Base-by-base conservation (phyloP, 2,797 vertebrate species). In the Distichodus sexfasciatus region DNA sequence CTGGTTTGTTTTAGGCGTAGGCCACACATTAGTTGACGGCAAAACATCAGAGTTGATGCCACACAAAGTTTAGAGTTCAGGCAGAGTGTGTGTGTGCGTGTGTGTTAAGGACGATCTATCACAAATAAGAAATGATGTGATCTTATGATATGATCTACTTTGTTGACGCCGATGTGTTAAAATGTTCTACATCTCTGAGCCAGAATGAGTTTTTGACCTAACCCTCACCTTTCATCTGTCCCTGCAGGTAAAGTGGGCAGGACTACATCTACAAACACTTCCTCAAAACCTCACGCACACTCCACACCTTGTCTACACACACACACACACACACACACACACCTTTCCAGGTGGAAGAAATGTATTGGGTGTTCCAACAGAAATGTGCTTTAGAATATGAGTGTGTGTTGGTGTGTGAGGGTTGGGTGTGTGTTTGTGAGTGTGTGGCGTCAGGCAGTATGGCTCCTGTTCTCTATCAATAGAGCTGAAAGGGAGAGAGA, bases 401-500 rank as follows among this genome's bases (percentile, higher is more conserved):
- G 70, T 61, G 57, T 57, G 62, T 41, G 43, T 6, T 15, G 48
- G 53, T 65, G 65, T 64, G 67, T 21, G 40, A 21, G 26, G 14
- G 26, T 24, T 48, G 8, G 4, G 11, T 14, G 21, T 48, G 10
- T 48, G 23, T 48, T 19, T 31, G 26, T 53, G 24, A 14, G 24
- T 47, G 21, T 57, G 17, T 23, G 35, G 68, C 53, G 64, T 60
- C 50, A 19, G 21, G 10, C 11, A 50, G 14, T 63, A 28, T 26
- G 41, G 5, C n/a, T 3, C 6, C 2, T 75, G 59, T 73, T 65
- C 40, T 33, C 41, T 70, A 33, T 61, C 75, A 64, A 4, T 69
- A 47, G 36, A 70, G 69, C 78, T 24, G 53, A 77, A 48, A 70
- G 17, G 26, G n/a, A n/a, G n/a, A n/a, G n/a, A n/a, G n/a, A n/a